Evolutionary conservation across 1,140 invertebrate genomes (phyloP).

Genomic region (Pollicipes pollicipes): DNA sequence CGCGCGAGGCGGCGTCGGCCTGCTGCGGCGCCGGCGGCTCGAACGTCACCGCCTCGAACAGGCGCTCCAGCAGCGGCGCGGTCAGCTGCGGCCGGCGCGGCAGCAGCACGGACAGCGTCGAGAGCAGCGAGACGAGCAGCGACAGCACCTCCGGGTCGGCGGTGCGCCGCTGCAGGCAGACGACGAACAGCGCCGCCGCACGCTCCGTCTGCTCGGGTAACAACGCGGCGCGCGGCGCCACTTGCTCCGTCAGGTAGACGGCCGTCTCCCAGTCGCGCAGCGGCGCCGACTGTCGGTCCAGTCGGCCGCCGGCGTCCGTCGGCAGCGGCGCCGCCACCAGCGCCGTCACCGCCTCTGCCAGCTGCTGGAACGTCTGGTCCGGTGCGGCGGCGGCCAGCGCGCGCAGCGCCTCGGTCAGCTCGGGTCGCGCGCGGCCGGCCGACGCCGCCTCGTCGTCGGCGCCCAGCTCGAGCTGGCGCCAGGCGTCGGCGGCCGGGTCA

Average conservation of each 20-base stretch:
- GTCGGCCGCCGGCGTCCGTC: background rate
- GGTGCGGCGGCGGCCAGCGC: background rate
- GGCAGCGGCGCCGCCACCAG: background rate
- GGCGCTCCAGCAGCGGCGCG: background rate
- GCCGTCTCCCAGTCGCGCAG: background rate
- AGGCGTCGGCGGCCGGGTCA: background rate
- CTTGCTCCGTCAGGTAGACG: background rate
- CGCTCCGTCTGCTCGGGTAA: background rate
- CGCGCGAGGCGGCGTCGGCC: background rate
- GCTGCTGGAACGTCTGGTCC: background rate
- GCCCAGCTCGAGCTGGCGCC: background rate
- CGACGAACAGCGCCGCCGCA: background rate
- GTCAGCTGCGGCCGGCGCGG: background rate
- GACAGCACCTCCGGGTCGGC: background rate
- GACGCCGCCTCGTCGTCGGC: background rate
- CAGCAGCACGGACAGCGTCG: background rate
- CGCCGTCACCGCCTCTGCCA: background rate
- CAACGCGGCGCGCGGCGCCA: background rate
- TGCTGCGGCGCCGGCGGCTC: background rate
- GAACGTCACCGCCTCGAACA: background rate
- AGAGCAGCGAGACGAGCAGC: background rate
- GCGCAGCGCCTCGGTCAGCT: background rate
- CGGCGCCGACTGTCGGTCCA: background rate
- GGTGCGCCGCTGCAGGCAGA: background rate
- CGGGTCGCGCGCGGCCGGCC: no score